phyloP scores from a whole-genome alignment of 1,140 invertebrate genomes.

The Pseudobourletiella spinata region DNA sequence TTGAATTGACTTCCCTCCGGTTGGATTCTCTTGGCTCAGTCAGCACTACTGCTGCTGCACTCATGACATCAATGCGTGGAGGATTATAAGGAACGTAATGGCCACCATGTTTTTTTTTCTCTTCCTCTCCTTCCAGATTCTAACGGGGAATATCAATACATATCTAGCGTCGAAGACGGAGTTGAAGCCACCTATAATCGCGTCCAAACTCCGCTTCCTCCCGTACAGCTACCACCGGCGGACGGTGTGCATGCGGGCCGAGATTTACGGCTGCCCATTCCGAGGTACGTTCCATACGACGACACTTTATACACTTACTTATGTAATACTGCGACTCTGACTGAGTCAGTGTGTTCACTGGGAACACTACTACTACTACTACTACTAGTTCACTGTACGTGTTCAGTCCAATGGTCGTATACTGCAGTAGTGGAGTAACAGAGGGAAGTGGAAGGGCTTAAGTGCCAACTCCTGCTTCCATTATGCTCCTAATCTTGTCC shows the following conservation, averaged over 20 bases:
- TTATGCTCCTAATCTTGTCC: constrained; percentile 16
- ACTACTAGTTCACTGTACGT: no score
- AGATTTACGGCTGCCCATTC: constrained; percentile 64
- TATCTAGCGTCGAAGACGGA: constrained; percentile 41
- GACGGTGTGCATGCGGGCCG: constrained; percentile 69
- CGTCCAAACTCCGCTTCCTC: constrained; percentile 60
- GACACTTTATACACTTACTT: constrained; percentile 5
- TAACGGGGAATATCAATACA: constrained; percentile 47
- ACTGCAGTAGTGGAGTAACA: no score
- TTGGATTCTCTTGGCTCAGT: no score
- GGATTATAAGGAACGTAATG: no score
- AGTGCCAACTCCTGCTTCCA: constrained; percentile 23
- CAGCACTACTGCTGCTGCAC: no score
- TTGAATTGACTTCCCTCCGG: no score
- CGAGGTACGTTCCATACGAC: constrained; percentile 49
- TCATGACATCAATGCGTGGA: no score
- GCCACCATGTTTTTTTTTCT: no score
- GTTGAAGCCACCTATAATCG: constrained; percentile 61
- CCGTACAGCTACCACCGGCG: constrained; percentile 62
- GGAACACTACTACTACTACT: no score
- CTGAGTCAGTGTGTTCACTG: no score
- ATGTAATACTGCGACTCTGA: no score
- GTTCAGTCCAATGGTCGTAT: no score
- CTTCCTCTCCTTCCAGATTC: constrained; percentile 40
- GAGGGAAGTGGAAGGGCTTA: background rate